phyloP scores from a whole-genome alignment of 2,113 vertebrate species.

The Hippocampus abdominalis region DNA sequence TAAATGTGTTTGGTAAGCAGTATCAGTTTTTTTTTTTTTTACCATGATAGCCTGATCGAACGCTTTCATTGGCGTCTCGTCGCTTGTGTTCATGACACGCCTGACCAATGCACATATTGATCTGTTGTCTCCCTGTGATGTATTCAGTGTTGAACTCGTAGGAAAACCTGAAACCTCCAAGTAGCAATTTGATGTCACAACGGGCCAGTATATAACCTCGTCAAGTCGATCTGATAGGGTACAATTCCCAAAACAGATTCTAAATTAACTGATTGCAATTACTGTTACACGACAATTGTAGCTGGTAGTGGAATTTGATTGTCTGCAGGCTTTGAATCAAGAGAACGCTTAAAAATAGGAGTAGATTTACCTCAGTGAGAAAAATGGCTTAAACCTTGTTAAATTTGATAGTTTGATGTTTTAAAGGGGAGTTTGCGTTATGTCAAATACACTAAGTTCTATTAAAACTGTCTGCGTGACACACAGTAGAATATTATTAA shows the following conservation, averaged over 20 bases:
- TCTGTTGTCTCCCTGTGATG: background rate
- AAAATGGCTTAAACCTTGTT: background rate
- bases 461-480: too few species aligned
- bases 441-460: background rate
- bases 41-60: background rate
- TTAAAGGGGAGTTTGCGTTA: background rate
- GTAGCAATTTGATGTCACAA: background rate
- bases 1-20: conserved; percentile 70
- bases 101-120: background rate
- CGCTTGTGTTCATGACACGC: background rate
- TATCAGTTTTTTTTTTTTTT: background rate
- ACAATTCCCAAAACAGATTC: background rate
- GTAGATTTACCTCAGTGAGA: background rate
- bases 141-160: background rate
- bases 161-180: background rate
- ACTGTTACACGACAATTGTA: background rate
- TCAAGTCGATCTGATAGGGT: background rate
- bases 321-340: background rate
- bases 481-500: too few species aligned
- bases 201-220: background rate
- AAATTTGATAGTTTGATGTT: background rate
- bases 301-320: background rate
- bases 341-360: background rate
- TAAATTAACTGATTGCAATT: background rate
- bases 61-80: background rate